Base-by-base conservation (phyloP, 2,888 invertebrate genomes). In the Anticlea derivata region DNA sequence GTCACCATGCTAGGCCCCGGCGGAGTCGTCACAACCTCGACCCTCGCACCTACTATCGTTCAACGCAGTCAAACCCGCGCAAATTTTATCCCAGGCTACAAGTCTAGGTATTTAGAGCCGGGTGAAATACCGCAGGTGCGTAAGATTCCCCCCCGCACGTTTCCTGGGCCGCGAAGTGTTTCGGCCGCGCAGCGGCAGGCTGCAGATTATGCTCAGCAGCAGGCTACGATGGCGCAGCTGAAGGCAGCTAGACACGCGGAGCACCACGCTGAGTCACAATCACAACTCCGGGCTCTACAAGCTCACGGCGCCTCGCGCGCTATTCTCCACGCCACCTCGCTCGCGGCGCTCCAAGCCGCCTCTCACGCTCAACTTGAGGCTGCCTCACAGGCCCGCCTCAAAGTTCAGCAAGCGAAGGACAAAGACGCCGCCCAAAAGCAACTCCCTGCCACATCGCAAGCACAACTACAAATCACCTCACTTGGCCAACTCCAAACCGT, bases 91-190 rank as follows among this genome's bases (percentile, higher is more conserved):
- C 40, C 17, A 33, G 38, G 38, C 22, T 41, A 43, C 33, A 31
- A 22, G 8, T 38, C 30, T 23, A 35, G 22, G 8, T 8, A 31
- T 11, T 26, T 45, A 7, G 53, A 53, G 29, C 53, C 48, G 7
- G 53, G 53, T 2, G 44, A 48, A 8, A 48, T 48, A 49, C 44
- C 30, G 0, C 44, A 44, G 30, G 27, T 44, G 8, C 39, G 35
- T 7, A 40, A 31, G 13, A 8, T 31, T 5, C 40, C 39, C 1
- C 54, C 34, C 7, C 41, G 56, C 4, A 53, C 54, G n/a, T 58
- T 55, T 22, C 55, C 56, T 5, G 61, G 50, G 0, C 54, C 58
- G 27, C 54, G 56, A 8, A 55, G 37, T 0, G 38, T 50, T 23
- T 26, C 54, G 7, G 11, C 34, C 8, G 33, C 45, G 5, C 48